Percentiles rank a stretch among this genome's conserved stretches.
Conservation (phyloP, 2,113 vertebrate species). For the Dicrurus megarhynchus region DNA sequence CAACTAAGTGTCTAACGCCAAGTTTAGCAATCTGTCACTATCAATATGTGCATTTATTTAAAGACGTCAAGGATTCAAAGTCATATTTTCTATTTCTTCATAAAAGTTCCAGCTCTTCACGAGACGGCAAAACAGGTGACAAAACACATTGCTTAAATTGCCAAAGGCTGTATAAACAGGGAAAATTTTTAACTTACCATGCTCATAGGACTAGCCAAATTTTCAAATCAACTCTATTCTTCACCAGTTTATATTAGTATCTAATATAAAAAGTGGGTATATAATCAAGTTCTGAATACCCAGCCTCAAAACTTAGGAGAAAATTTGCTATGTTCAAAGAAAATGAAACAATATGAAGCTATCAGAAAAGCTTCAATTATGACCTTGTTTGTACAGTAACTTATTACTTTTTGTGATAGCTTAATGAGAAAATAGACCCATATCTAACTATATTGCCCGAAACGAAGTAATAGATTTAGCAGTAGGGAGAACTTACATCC, state of each 20-base stretch:
- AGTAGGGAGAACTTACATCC: not conserved
- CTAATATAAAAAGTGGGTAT: not conserved
- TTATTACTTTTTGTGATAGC: not conserved
- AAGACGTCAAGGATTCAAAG: conserved; percentile 74
- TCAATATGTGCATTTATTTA: conserved; percentile 80
- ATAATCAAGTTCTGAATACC: not conserved
- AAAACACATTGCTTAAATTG: conserved; percentile 69
- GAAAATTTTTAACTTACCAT: conserved; percentile 55
- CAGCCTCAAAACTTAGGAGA: not conserved
- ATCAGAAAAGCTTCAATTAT: not conserved
- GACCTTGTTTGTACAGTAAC: not conserved
- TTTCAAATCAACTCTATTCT: conserved; percentile 12
- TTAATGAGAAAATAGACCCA: not conserved
- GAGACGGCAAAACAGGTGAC: conserved; percentile 75
- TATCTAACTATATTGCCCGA: not conserved
- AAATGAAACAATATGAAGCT: not conserved
- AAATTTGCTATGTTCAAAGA: not conserved
- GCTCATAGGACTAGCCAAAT: conserved; percentile 10
- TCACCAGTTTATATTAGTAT: not conserved
- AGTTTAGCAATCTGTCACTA: conserved; percentile 83
- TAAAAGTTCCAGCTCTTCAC: conserved; percentile 70
- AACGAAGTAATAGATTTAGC: not conserved
- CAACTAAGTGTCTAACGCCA: conserved; percentile 78
- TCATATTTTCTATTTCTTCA: conserved; percentile 76
- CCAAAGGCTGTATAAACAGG: conserved; percentile 73